Base-by-base conservation (phyloP, 1,140 invertebrate genomes). In the Drosophila pandora region DNA sequence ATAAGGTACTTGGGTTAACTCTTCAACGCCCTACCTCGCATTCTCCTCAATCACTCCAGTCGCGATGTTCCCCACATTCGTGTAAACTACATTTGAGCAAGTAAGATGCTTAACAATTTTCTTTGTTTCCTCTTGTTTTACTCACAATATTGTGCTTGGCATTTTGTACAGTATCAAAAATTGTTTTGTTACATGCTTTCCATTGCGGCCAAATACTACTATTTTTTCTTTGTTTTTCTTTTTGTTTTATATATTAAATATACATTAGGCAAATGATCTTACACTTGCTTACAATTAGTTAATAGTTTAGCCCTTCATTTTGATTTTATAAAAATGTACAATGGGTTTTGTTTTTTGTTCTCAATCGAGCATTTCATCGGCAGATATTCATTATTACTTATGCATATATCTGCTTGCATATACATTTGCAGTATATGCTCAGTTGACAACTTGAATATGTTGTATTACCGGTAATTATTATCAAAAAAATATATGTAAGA, bases 1-100 rank as follows among this genome's bases (percentile, higher is more conserved):
- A 87, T 88, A 82, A 87, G 83, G 83, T 87, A 87, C 83, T 88
- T 87, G 83, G 83, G 83, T 88, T 83, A 82, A 83, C 49, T 64
- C 75, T 59, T 78, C 76, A 60, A 75, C 85, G 67, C 56, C 64
- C 65, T 57, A 53, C 57, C 57, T 50, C 57, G 32, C 57, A 12
- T 6, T 17, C 32, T 17, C 28, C 21, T 48, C 17, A 54, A 25
- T 39, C 23, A 39, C 56, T 70, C 43, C 41, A 22, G 43, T 22
- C 63, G 17, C 49, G 43, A 60, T 50, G 55, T 61, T 41, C 50
- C 52, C 37, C 41, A 62, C 64, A 50, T 69, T 52, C 64, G n/a
- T 76, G 67, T 80, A 85, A 81, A 77, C 73, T 85, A 81, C 59
- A 43, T 55, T 88, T 87, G 83, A 88, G 83, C 83, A 87, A 82